A percentile compares a stretch with the other conserved stretches of the same genome.
These are phyloP conservation scores for Pseudanteris insignis DNA, from an alignment of 2,888 invertebrate species.

Conservation along the genomic window DNA sequence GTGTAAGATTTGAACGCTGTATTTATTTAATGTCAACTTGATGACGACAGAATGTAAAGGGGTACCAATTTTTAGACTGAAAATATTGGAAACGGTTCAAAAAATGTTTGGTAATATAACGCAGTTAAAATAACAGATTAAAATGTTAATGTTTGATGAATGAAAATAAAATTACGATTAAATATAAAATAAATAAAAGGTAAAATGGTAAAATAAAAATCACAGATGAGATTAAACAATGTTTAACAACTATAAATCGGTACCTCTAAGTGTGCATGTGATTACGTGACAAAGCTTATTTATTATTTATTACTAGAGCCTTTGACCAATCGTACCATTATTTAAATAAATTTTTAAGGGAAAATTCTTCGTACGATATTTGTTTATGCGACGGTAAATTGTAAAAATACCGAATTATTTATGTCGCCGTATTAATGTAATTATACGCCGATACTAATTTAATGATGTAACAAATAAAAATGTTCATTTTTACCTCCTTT, in stretches of 20 bases:
- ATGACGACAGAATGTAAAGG: slow-evolving; percentile 50
- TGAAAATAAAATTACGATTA: too few species aligned
- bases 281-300: slow-evolving; percentile 59
- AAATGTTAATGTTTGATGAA: too few species aligned
- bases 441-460: slow-evolving; percentile 61
- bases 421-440: slow-evolving; percentile 59
- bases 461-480: slow-evolving; percentile 55
- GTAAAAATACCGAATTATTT: slow-evolving; percentile 65
- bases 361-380: slow-evolving; percentile 58
- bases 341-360: slow-evolving; percentile 50
- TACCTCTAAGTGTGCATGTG: slow-evolving; percentile 50
- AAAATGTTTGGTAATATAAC: too few species aligned
- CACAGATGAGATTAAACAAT: too few species aligned
- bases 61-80: slow-evolving; percentile 22
- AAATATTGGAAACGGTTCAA: too few species aligned
- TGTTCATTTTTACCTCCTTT: slow-evolving; percentile 55
- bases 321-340: slow-evolving; percentile 54
- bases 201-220: too few species aligned
- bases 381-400: slow-evolving; percentile 56
- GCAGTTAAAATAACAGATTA: too few species aligned
- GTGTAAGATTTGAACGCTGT: slow-evolving; percentile 46
- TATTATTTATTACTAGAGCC: slow-evolving; percentile 65
- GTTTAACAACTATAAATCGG: slow-evolving; percentile 32
- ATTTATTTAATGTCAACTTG: slow-evolving; percentile 50
- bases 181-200: too few species aligned